Conservation (phyloP, 2,888 invertebrate genomes). For the Agapostemon virescens region DNA sequence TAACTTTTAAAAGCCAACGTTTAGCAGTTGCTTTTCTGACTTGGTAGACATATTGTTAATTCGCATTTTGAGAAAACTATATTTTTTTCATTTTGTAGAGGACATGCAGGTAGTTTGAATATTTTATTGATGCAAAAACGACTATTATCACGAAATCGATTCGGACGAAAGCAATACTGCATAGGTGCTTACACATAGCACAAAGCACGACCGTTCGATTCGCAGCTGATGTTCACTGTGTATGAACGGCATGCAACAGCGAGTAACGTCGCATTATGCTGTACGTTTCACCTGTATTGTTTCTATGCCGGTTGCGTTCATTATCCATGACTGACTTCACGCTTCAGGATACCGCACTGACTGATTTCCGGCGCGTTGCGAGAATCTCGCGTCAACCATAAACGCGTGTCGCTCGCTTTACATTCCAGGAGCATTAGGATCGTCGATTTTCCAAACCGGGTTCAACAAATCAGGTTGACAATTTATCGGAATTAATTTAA, state of each 20-base stretch:
- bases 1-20: no score
- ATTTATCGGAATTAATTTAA: not conserved
- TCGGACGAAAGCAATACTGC: not conserved
- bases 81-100: not conserved
- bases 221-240: not conserved
- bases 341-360: conserved; percentile 30
- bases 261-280: not conserved
- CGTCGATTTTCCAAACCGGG: not conserved
- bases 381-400: conserved; percentile 44
- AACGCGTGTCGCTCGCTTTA: conserved; percentile 44
- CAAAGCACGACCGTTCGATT: not conserved
- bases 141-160: no score
- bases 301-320: conserved; percentile 38
- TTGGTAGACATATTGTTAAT: no score
- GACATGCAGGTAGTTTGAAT: no score
- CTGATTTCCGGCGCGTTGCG: conserved; percentile 36
- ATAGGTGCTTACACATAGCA: not conserved
- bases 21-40: no score
- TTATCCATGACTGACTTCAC: conserved; percentile 42
- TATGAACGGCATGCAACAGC: not conserved
- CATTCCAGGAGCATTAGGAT: conserved; percentile 28
- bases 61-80: not conserved
- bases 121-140: no score
- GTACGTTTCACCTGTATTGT: conserved; percentile 43
- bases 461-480: not conserved